Percentiles rank a stretch among this genome's conserved stretches.
Evolutionary conservation across 53 echinoderm and acorn worm species (phyloP).

Genomic region (Patiria pectinifera): DNA sequence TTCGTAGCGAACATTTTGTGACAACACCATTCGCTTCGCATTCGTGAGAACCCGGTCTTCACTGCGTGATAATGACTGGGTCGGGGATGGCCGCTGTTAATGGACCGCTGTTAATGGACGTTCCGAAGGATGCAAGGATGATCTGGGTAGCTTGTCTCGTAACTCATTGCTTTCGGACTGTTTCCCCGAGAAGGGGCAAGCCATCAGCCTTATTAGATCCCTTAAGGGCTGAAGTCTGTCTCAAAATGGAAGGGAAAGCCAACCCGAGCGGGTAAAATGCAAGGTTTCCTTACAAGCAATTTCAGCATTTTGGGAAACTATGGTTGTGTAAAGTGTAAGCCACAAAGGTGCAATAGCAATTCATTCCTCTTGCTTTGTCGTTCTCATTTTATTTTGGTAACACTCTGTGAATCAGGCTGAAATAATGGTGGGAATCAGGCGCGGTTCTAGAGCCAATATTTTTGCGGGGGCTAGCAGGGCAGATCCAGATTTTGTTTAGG

Average conservation of each 20-base stretch:
- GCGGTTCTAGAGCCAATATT: too few species aligned
- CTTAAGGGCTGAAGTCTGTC: constrained; percentile 3
- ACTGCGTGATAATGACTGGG: too few species aligned
- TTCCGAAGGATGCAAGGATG: constrained; percentile 53
- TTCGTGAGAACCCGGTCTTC: too few species aligned
- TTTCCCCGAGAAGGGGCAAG: constrained; percentile 27
- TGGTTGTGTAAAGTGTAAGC: neutral
- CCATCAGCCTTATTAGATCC: constrained; percentile 1
- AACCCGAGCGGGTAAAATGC: neutral
- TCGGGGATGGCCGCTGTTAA: too few species aligned
- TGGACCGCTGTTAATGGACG: neutral
- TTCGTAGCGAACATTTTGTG: too few species aligned
- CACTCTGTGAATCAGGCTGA: constrained; percentile 12
- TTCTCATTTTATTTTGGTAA: constrained; percentile 8
- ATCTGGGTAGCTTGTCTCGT: constrained; percentile 28
- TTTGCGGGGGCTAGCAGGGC: too few species aligned
- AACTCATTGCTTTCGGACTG: constrained; percentile 7
- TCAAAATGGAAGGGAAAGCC: constrained; percentile 1
- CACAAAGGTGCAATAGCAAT: neutral
- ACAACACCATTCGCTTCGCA: too few species aligned
- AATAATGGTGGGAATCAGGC: too few species aligned
- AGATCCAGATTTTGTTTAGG: too few species aligned
- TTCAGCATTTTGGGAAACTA: constrained; percentile 11
- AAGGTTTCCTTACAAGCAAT: neutral
- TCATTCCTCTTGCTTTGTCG: neutral